These are phyloP conservation scores for Drosophila prolongata DNA, from an alignment of 2,888 invertebrate genomes.

Conservation along the genomic window DNA sequence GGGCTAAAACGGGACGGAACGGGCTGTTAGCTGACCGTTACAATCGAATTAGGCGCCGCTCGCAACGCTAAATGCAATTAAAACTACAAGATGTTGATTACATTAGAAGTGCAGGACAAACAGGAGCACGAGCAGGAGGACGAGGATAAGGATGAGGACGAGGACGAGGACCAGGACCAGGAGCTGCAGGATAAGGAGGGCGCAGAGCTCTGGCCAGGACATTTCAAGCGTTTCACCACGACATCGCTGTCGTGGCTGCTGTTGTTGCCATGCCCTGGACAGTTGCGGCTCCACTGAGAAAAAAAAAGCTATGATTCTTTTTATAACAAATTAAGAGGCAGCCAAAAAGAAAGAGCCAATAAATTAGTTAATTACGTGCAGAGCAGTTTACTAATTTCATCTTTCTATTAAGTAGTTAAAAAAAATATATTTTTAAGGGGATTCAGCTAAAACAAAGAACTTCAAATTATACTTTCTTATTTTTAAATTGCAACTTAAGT, in stretches of 20 bases:
- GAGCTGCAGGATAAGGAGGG: not conserved
- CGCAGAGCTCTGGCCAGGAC: constrained; percentile 10
- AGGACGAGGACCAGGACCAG: too few species aligned
- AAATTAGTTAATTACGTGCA: too few species aligned
- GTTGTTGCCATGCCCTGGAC: constrained; percentile 39
- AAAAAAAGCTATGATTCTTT: not conserved
- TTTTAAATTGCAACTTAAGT: too few species aligned
- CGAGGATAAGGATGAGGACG: not conserved
- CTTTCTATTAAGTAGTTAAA: too few species aligned
- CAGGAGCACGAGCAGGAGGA: constrained; percentile 28
- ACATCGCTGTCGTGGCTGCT: constrained; percentile 25
- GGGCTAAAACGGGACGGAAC: constrained; percentile 22
- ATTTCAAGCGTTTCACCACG: constrained; percentile 40
- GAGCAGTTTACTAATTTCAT: too few species aligned
- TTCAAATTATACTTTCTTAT: too few species aligned
- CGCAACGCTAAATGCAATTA: constrained; percentile 78
- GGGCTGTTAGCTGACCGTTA: constrained; percentile 71
- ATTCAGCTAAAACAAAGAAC: too few species aligned
- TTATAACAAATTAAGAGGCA: too few species aligned
- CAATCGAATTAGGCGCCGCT: constrained; percentile 71
- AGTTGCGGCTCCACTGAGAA: constrained; percentile 32
- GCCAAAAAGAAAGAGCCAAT: too few species aligned
- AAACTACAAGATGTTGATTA: constrained; percentile 76
- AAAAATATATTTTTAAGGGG: too few species aligned
- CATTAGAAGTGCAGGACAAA: constrained; percentile 71